Conservation (phyloP, 1,140 invertebrate genomes). For the Leptonema lineaticorne region DNA sequence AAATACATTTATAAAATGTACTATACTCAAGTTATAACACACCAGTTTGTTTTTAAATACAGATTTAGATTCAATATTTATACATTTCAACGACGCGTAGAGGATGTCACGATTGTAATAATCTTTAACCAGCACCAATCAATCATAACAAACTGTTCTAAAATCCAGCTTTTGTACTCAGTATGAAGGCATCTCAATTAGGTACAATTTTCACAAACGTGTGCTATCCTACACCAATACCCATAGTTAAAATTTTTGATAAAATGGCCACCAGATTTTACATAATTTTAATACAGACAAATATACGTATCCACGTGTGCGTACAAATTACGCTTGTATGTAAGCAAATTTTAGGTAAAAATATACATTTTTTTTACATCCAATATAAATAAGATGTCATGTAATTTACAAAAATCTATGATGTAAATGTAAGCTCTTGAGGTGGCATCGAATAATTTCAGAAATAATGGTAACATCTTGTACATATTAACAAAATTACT, state of each 20-base stretch:
- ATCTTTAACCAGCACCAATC: constrained; percentile 20
- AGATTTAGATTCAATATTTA: too few relatives aligned
- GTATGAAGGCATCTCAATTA: constrained; percentile 30
- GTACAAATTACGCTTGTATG: neutral
- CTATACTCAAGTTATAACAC: too few relatives aligned
- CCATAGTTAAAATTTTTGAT: neutral
- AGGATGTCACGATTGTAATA: constrained; percentile 31
- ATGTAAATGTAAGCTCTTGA: too few relatives aligned
- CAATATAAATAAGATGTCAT: too few relatives aligned
- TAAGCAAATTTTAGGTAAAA: neutral
- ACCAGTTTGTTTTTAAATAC: too few relatives aligned
- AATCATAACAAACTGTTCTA: constrained; percentile 10
- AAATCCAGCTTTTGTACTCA: constrained; percentile 28
- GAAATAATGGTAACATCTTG: constrained; percentile 36
- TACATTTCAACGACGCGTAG: constrained; percentile 21
- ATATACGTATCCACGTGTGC: neutral
- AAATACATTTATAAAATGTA: too few relatives aligned
- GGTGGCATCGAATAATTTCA: constrained; percentile 10
- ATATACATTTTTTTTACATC: neutral
- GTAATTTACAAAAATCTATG: too few relatives aligned
- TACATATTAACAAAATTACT: constrained; percentile 32
- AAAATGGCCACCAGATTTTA: constrained; percentile 11
- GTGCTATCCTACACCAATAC: constrained; percentile 20
- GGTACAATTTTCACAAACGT: constrained; percentile 26
- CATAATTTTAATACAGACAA: too few relatives aligned